phyloP scores from a whole-genome alignment of 2,888 invertebrate species.

The Petrophora chlorosata region DNA sequence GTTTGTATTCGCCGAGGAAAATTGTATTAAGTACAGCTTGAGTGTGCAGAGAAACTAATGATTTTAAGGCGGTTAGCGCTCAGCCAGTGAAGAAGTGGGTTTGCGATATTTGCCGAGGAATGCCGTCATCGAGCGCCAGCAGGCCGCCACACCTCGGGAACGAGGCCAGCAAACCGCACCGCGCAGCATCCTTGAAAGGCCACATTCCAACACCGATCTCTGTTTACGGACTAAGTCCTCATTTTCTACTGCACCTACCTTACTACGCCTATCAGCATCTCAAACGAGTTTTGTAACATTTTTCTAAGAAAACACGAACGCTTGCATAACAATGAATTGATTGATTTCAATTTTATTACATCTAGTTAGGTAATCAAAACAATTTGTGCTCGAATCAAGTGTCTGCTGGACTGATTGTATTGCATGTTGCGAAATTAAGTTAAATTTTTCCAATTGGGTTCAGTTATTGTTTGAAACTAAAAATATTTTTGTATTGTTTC shows the following conservation, averaged over 20 bases:
- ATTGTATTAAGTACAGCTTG: slow-evolving; percentile 16
- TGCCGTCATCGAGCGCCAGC: slow-evolving; percentile 55
- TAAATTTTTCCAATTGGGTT: slow-evolving; percentile 12
- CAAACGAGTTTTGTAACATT: slow-evolving; percentile 41
- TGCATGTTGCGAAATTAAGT: slow-evolving; percentile 8
- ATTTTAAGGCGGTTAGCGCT: slow-evolving; percentile 38
- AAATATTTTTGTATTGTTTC: slow-evolving; percentile 72
- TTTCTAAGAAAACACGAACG: slow-evolving; percentile 38
- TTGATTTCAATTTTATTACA: slow-evolving; percentile 38
- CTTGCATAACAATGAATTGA: slow-evolving; percentile 44
- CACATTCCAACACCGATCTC: slow-evolving; percentile 72
- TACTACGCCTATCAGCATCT: slow-evolving; percentile 44
- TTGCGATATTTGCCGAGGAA: slow-evolving; percentile 61
- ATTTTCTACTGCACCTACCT: slow-evolving; percentile 49
- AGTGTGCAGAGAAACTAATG: slow-evolving; percentile 32
- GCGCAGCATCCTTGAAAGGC: slow-evolving; percentile 81
- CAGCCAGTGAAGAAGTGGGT: slow-evolving; percentile 45
- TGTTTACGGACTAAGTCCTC: slow-evolving; percentile 74
- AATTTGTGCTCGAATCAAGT: slow-evolving; percentile 19
- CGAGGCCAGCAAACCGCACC: slow-evolving; percentile 55
- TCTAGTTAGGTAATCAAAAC: slow-evolving; percentile 30
- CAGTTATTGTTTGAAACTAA: slow-evolving; percentile 5
- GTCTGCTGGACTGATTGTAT: slow-evolving; percentile 12
- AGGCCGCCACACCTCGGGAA: slow-evolving; percentile 68
- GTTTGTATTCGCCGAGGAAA: slow-evolving; percentile 27